Evolutionary conservation across 1,140 invertebrate species (phyloP).

Genomic region (Drosophila funebris): DNA sequence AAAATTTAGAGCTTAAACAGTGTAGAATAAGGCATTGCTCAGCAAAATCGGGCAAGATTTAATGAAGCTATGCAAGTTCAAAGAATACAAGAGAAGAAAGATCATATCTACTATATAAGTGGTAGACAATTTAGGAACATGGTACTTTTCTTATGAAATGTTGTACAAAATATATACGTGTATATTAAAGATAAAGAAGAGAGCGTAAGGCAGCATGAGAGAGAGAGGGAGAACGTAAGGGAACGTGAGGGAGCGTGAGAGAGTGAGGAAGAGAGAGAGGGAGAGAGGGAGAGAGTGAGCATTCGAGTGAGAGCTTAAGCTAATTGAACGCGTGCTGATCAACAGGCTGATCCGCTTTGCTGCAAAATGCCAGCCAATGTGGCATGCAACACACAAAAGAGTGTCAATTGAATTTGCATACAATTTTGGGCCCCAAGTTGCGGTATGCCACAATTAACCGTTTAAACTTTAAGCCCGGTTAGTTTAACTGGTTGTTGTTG

Average conservation of each 20-base stretch:
- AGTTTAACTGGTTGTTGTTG: constrained; percentile 39
- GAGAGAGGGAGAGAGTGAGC: neutral
- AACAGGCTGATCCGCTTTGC: constrained; percentile 10
- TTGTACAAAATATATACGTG: too few relatives aligned
- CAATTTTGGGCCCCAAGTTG: constrained; percentile 21
- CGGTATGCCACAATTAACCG: constrained; percentile 51
- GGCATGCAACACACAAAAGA: constrained; percentile 12
- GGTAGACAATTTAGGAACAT: too few relatives aligned
- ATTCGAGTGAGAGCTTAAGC: neutral
- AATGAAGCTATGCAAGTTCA: too few relatives aligned
- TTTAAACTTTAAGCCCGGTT: constrained; percentile 57
- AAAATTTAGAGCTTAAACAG: too few relatives aligned
- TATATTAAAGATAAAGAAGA: neutral
- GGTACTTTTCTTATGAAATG: too few relatives aligned
- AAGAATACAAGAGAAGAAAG: too few relatives aligned
- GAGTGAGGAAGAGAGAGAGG: neutral
- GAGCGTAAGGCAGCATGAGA: neutral
- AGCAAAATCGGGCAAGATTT: too few relatives aligned
- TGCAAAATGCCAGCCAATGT: neutral
- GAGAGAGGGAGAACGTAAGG: neutral
- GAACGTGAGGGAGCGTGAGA: too few relatives aligned
- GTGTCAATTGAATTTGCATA: constrained; percentile 79
- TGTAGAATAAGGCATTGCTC: too few relatives aligned
- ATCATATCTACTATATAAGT: too few relatives aligned
- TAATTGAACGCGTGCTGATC: constrained; percentile 17